Evolutionary conservation across 64 coral and sea anemone species (phyloP).

Genomic region (Porites lutea): DNA sequence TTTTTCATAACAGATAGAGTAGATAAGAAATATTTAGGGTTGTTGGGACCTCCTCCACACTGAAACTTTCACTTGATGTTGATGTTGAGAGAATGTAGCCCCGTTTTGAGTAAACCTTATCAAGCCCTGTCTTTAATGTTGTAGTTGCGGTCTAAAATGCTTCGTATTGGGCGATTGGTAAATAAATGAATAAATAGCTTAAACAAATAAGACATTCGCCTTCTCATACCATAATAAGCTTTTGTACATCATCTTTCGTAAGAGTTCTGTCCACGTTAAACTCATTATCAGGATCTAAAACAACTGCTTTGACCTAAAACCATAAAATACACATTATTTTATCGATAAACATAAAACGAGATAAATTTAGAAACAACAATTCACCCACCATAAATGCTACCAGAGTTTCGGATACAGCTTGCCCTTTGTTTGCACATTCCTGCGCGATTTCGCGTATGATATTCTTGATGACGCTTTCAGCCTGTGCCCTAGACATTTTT

Average conservation of each 20-base stretch:
- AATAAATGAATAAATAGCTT: too few species aligned
- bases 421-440: conserved; percentile 96
- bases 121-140: too few species aligned
- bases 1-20: too few species aligned
- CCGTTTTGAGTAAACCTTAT: too few species aligned
- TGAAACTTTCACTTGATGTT: too few species aligned
- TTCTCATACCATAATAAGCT: conserved; percentile 90
- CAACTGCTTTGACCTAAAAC: conserved; percentile 95
- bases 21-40: too few species aligned
- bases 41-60: too few species aligned
- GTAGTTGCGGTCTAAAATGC: too few species aligned
- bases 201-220: too few species aligned
- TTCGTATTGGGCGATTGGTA: too few species aligned
- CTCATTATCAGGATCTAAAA: conserved; percentile 95
- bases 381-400: conserved; percentile 96
- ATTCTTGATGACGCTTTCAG: conserved; percentile 99
- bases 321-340: not conserved
- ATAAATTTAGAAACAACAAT: not conserved
- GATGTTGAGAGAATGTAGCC: too few species aligned
- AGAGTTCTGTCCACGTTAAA: conserved; percentile 99
- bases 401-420: conserved; percentile 95
- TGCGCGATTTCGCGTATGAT: conserved; percentile 99
- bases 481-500: conserved; percentile 96
- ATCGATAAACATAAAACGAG: not conserved
- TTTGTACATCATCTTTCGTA: conserved; percentile 99